Percentiles rank a stretch among this genome's conserved stretches.
Conservation (phyloP, 2,888 invertebrate species). For the Melinopterus prodromus region DNA sequence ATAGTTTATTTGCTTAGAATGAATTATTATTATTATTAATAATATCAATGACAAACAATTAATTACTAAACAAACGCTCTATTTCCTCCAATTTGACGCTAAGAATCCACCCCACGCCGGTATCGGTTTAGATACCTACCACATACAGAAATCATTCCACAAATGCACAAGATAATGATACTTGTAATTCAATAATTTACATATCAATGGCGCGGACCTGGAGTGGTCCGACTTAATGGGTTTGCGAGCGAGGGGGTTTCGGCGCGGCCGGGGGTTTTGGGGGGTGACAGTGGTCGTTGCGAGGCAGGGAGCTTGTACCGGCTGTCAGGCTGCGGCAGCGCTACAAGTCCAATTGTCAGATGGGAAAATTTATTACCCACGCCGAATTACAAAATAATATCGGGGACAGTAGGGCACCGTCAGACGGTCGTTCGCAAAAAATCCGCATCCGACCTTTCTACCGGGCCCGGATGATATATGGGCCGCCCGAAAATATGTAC, state of each 20-base stretch:
- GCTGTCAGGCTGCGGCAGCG: constrained; percentile 19
- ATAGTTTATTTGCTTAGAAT: too few relatives aligned
- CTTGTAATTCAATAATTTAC: constrained; percentile 37
- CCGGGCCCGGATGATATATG: constrained; percentile 17
- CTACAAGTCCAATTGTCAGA: constrained; percentile 33
- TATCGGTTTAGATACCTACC: too few relatives aligned
- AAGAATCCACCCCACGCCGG: too few relatives aligned
- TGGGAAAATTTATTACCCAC: constrained; percentile 33
- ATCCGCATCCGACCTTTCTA: constrained; percentile 14
- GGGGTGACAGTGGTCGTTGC: constrained; percentile 17
- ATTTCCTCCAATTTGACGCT: too few relatives aligned
- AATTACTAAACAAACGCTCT: too few relatives aligned
- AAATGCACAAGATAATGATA: constrained; percentile 32
- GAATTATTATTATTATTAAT: too few relatives aligned
- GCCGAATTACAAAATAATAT: constrained; percentile 31
- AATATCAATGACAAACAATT: too few relatives aligned
- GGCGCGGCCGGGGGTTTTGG: constrained; percentile 5
- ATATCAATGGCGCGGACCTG: constrained; percentile 31
- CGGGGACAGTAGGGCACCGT: constrained; percentile 21
- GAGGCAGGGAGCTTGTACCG: constrained; percentile 6
- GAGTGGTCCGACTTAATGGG: constrained; percentile 32
- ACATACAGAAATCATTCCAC: constrained; percentile 10
- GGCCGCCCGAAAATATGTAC: constrained; percentile 16
- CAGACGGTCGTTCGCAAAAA: constrained; percentile 20
- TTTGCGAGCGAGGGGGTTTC: constrained; percentile 26